phyloP scores from a whole-genome alignment of 2,888 invertebrate species.

The Petrophora chlorosata region DNA sequence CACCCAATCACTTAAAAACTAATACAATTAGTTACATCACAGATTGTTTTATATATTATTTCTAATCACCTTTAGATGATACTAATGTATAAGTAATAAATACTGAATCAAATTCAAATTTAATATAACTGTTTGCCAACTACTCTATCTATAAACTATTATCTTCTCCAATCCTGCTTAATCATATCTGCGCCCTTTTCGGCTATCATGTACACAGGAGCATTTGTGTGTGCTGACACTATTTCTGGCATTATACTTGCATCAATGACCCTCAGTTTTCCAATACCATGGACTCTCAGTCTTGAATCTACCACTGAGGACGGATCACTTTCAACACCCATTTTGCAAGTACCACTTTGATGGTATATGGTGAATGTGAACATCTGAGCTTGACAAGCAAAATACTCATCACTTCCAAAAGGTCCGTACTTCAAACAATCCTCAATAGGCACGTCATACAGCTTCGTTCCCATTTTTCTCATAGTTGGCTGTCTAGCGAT shows the following conservation, averaged over 20 bases:
- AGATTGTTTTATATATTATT: constrained; percentile 36
- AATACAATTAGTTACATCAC: constrained; percentile 39
- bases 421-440: constrained; percentile 81
- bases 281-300: constrained; percentile 86
- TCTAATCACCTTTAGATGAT: constrained; percentile 4
- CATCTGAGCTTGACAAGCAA: constrained; percentile 86
- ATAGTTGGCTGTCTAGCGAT: constrained; percentile 84
- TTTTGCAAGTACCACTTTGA: constrained; percentile 86
- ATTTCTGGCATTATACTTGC: constrained; percentile 92
- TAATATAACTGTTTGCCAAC: too few species aligned
- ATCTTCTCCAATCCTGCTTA: constrained; percentile 79
- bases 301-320: constrained; percentile 86
- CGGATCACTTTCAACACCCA: constrained; percentile 83
- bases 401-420: constrained; percentile 87
- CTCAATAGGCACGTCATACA: constrained; percentile 85
- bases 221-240: constrained; percentile 90
- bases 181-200: constrained; percentile 90
- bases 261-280: constrained; percentile 88
- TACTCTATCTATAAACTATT: too few species aligned
- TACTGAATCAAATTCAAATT: too few species aligned
- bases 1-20: constrained; percentile 7
- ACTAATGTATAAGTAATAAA: constrained; percentile 10
- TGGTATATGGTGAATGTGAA: constrained; percentile 89
- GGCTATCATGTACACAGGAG: constrained; percentile 91
- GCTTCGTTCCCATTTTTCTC: constrained; percentile 80